phyloP scores from a whole-genome alignment of 1,140 invertebrate genomes.

The Cotesia glomerata region DNA sequence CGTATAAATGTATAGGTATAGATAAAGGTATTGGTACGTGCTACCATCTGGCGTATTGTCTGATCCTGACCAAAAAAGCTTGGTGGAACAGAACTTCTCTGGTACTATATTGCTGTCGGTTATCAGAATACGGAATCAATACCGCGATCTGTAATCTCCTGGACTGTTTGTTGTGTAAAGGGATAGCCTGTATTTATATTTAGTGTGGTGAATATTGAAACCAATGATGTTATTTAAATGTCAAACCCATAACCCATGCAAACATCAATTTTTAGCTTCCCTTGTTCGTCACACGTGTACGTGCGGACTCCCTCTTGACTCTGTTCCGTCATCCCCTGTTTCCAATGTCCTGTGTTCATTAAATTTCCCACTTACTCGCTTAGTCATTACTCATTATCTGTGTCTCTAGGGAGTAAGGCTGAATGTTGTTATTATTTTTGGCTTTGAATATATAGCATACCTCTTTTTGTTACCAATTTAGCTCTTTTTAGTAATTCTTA shows the following conservation, averaged over 20 bases:
- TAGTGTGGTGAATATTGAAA: background rate
- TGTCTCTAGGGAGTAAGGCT: background rate
- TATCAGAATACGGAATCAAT: constrained; percentile 55
- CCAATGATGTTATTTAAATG: constrained; percentile 61
- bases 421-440: background rate
- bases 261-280: constrained; percentile 20
- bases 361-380: background rate
- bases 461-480: too few species aligned
- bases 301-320: too few species aligned
- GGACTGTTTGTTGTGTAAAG: background rate
- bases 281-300: background rate
- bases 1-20: background rate
- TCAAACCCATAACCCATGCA: constrained; percentile 55
- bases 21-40: background rate
- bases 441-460: too few species aligned
- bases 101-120: constrained; percentile 6
- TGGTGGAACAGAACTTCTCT: too few species aligned
- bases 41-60: background rate
- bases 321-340: background rate
- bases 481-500: background rate
- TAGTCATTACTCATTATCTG: background rate
- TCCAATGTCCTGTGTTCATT: background rate
- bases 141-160: constrained; percentile 4
- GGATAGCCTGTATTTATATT: background rate
- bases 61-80: background rate